Percentiles rank a stretch among this genome's conserved stretches.
Evolutionary conservation across 2,113 vertebrate genomes (phyloP).

Genomic region (Lophotis ruficrista): DNA sequence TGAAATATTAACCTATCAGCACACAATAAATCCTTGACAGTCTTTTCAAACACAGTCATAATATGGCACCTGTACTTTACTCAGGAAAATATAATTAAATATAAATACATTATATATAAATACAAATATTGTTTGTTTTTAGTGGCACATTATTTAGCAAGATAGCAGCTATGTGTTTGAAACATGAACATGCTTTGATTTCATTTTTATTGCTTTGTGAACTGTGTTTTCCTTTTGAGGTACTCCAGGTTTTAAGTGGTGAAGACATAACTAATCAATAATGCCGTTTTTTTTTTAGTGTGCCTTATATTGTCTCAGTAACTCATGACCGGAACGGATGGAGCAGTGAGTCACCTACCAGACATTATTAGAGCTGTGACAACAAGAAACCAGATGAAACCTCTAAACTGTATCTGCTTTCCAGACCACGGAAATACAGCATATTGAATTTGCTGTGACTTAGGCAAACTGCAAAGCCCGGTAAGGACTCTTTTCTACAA

Average conservation of each 20-base stretch:
- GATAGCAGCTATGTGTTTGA: background rate
- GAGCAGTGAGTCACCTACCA: slow-evolving; percentile 23
- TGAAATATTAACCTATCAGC: background rate
- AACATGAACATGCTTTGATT: background rate
- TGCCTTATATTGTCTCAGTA: background rate
- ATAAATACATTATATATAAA: background rate
- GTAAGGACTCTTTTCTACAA: background rate
- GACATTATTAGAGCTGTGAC: background rate
- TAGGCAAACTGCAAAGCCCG: background rate
- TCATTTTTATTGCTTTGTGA: background rate
- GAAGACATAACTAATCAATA: background rate
- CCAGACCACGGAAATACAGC: background rate
- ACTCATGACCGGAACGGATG: background rate
- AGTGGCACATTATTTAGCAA: background rate
- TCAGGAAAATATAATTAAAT: background rate
- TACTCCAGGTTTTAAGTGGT: background rate
- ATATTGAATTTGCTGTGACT: background rate
- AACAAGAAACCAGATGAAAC: background rate
- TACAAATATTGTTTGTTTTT: background rate
- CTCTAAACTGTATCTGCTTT: slow-evolving; percentile 1
- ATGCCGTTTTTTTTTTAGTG: background rate
- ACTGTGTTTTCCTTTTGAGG: background rate
- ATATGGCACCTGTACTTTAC: background rate
- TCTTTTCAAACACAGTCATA: background rate
- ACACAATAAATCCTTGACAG: background rate